Conservation (phyloP, 1,140 invertebrate species). For the Sitodiplosis mosellana region DNA sequence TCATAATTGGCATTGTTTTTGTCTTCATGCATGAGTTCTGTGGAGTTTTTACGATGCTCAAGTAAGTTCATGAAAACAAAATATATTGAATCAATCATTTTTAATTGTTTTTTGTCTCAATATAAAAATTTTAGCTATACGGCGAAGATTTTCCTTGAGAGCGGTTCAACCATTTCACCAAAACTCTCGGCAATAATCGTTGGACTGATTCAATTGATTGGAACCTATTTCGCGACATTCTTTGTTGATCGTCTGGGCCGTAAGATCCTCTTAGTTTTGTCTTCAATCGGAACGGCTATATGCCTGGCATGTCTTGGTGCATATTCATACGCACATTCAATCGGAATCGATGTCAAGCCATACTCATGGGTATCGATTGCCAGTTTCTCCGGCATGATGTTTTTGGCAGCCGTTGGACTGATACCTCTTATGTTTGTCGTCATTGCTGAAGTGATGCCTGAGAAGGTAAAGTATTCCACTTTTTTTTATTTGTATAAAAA, state of each 20-base stretch:
- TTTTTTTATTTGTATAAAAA: not conserved
- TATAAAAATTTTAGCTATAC: no score
- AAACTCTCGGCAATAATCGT: slow-evolving; percentile 54
- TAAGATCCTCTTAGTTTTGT: slow-evolving; percentile 1
- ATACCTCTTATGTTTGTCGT: slow-evolving; percentile 18
- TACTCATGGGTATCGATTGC: slow-evolving; percentile 16
- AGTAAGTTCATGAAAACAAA: no score
- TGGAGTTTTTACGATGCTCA: slow-evolving; percentile 33
- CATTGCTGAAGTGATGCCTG: slow-evolving; percentile 17
- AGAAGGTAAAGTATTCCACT: slow-evolving; percentile 10
- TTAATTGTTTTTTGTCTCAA: no score
- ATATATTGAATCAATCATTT: no score
- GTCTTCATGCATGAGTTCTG: slow-evolving; percentile 26
- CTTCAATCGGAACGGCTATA: not conserved
- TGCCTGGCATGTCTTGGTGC: not conserved
- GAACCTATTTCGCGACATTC: not conserved
- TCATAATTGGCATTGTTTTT: slow-evolving; percentile 14
- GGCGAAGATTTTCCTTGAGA: slow-evolving; percentile 40
- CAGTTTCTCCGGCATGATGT: slow-evolving; percentile 18
- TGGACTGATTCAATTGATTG: slow-evolving; percentile 30
- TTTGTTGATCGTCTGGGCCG: not conserved
- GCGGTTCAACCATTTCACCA: slow-evolving; percentile 35
- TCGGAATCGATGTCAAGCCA: not conserved
- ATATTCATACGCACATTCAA: not conserved
- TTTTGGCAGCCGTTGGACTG: slow-evolving; percentile 16